A percentile compares a stretch with the other conserved stretches of the same genome.
These are phyloP conservation scores for Drosophila cognata DNA, from an alignment of 2,888 invertebrate genomes.

Conservation along the genomic window DNA sequence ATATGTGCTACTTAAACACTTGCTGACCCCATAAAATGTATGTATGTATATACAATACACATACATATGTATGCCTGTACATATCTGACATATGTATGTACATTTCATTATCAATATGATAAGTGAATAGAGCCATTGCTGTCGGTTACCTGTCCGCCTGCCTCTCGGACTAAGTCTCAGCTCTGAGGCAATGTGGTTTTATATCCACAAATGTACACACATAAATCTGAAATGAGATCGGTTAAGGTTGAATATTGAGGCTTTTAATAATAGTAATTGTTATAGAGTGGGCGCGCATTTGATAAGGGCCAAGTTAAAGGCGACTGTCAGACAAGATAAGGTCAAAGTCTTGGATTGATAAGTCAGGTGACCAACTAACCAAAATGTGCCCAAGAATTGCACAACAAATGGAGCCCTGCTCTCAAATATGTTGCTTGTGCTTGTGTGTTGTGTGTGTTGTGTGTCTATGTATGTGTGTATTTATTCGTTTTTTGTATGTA, in stretches of 20 bases:
- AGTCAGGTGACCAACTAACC: slow-evolving; percentile 34
- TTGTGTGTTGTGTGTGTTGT: slow-evolving; percentile 1
- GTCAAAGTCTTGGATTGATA: slow-evolving; percentile 31
- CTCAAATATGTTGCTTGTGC: background rate
- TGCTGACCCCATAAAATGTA: slow-evolving; percentile 20
- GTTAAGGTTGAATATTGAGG: background rate
- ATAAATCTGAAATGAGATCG: slow-evolving; percentile 1
- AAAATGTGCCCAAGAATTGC: slow-evolving; percentile 3
- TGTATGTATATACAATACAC: background rate
- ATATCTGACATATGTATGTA: slow-evolving; percentile 1
- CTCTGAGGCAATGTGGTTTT: background rate
- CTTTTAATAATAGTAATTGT: background rate
- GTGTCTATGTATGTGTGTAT: slow-evolving; percentile 7
- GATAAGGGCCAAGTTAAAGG: slow-evolving; percentile 13
- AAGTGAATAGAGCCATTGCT: slow-evolving; percentile 5
- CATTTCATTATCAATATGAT: slow-evolving; percentile 6
- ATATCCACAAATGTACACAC: background rate
- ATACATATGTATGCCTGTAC: background rate
- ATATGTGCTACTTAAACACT: slow-evolving; percentile 10
- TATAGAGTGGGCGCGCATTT: background rate
- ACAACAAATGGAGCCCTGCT: slow-evolving; percentile 1
- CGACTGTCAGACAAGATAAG: slow-evolving; percentile 17
- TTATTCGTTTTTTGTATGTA: slow-evolving; percentile 8
- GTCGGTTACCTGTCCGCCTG: slow-evolving; percentile 6
- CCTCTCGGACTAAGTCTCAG: background rate